These are phyloP conservation scores for Glyphotaelius pellucidus DNA, from an alignment of 2,888 invertebrate species.

Conservation along the genomic window DNA sequence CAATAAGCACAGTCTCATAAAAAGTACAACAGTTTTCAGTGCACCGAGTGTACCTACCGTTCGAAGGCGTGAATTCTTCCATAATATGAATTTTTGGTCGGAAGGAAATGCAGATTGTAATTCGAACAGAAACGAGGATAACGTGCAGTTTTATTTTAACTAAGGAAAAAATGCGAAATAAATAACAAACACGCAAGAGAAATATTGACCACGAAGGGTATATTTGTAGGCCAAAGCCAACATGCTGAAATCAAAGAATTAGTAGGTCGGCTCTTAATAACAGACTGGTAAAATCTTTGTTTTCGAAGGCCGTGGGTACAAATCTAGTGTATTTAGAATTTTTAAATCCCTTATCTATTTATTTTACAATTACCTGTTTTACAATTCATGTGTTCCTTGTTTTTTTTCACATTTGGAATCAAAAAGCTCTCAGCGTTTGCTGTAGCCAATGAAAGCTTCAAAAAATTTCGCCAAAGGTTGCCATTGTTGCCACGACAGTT, in stretches of 20 bases:
- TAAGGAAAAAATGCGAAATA: no score
- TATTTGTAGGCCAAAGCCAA: no score
- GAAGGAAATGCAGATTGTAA: not conserved
- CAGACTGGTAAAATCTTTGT: not conserved
- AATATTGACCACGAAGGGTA: no score
- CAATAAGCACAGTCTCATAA: not conserved
- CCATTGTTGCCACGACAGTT: not conserved
- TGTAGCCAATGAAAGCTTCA: not conserved
- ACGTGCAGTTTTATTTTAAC: no score
- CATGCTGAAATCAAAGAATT: no score
- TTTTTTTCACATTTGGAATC: not conserved
- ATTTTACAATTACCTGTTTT: no score
- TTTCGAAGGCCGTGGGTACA: not conserved
- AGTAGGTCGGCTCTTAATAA: not conserved
- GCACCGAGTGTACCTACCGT: not conserved
- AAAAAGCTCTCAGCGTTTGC: not conserved
- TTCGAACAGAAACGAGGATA: no score
- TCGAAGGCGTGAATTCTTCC: not conserved
- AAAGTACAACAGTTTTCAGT: not conserved
- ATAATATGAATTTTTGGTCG: not conserved
- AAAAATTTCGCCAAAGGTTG: not conserved
- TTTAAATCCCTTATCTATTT: no score
- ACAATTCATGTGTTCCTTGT: not conserved
- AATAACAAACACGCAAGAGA: no score
- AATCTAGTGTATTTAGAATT: no score